phyloP scores from a whole-genome alignment of 2,888 invertebrate species.

The Meiosimyza platycephala region DNA sequence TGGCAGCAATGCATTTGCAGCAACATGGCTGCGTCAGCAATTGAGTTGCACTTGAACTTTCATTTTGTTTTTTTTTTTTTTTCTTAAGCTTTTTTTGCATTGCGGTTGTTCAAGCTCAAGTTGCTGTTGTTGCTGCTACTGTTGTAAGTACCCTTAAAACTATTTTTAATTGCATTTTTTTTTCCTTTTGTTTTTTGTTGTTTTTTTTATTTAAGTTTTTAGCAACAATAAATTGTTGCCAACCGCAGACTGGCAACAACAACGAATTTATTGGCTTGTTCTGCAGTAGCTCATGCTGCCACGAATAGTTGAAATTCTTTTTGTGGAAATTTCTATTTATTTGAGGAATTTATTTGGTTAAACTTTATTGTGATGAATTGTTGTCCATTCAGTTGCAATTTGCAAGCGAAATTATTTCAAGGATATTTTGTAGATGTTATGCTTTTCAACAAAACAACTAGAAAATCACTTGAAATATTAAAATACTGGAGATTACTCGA shows the following conservation, averaged over 20 bases:
- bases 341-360: too few relatives aligned
- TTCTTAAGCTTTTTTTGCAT: constrained; percentile 21
- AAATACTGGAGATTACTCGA: too few relatives aligned
- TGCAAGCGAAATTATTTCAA: too few relatives aligned
- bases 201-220: background rate
- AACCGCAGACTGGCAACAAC: constrained; percentile 28
- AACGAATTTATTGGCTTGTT: background rate
- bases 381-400: too few relatives aligned
- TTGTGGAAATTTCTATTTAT: too few relatives aligned
- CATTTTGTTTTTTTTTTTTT: constrained; percentile 44
- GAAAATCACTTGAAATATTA: too few relatives aligned
- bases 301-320: background rate
- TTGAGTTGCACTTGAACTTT: constrained; percentile 52
- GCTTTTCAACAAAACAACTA: too few relatives aligned
- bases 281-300: constrained; percentile 2
- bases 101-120: background rate
- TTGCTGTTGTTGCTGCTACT: constrained; percentile 23
- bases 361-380: too few relatives aligned
- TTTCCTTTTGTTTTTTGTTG: constrained; percentile 1
- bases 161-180: constrained; percentile 63
- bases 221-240: constrained; percentile 13
- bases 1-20: constrained; percentile 17
- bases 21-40: constrained; percentile 53
- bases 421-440: too few relatives aligned
- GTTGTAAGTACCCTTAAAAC: constrained; percentile 51